phyloP scores from a whole-genome alignment of 2,888 invertebrate species.

The Spodoptera picta region DNA sequence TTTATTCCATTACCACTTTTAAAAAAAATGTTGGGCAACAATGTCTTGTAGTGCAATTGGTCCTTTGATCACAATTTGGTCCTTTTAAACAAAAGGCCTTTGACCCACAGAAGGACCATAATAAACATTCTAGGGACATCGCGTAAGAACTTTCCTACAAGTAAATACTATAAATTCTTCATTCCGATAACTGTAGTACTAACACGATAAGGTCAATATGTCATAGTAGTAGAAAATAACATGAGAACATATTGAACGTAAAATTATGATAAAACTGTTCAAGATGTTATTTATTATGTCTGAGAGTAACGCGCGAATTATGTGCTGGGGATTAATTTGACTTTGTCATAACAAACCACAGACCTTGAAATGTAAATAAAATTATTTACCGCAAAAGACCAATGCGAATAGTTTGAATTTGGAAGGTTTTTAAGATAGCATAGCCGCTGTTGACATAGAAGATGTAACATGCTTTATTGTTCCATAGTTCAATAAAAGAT shows the following conservation, averaged over 20 bases:
- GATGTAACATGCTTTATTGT: neutral
- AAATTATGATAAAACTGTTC: conserved; percentile 21
- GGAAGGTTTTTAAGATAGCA: neutral
- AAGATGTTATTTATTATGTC: conserved; percentile 10
- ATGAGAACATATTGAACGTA: conserved; percentile 15
- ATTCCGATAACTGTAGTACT: conserved; percentile 27
- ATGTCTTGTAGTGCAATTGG: no score
- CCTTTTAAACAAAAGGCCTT: neutral
- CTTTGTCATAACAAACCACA: no score
- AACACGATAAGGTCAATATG: conserved; percentile 28
- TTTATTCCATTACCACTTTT: no score
- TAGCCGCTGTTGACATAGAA: neutral
- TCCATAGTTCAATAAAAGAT: no score
- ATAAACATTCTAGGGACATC: neutral
- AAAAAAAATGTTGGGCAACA: no score
- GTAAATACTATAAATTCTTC: conserved; percentile 19
- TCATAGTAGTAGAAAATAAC: conserved; percentile 24
- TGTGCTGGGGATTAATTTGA: no score
- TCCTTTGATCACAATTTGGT: neutral
- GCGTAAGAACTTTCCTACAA: conserved; percentile 22
- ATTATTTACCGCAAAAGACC: no score
- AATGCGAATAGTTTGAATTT: neutral
- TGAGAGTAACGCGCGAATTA: neutral
- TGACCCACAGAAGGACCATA: neutral
- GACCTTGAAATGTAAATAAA: no score